These are phyloP conservation scores for Trichomalopsis sarcophagae DNA, from an alignment of 1,140 invertebrate species.

Conservation along the genomic window DNA sequence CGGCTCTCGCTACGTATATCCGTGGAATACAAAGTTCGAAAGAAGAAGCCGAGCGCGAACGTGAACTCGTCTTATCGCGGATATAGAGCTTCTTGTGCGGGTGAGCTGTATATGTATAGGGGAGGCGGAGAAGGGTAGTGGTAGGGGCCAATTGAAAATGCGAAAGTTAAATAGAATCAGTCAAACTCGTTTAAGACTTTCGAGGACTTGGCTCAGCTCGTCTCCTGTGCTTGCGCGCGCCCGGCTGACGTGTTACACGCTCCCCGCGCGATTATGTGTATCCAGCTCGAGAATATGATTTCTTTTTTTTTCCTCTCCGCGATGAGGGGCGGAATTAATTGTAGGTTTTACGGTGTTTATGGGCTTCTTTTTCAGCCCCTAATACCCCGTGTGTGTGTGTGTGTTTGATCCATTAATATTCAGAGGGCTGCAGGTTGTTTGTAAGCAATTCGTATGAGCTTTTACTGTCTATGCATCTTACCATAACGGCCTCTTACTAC, in stretches of 20 bases:
- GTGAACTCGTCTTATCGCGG: not conserved
- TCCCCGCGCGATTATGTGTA: conserved; percentile 14
- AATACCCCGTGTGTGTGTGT: too few species aligned
- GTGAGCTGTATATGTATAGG: not conserved
- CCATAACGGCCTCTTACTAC: conserved; percentile 35
- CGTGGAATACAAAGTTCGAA: not conserved
- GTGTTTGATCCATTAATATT: not conserved
- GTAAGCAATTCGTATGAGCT: too few species aligned
- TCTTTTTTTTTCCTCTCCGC: not conserved
- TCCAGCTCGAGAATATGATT: not conserved
- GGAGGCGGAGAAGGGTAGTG: not conserved
- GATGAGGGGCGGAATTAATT: not conserved
- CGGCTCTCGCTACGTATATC: too few species aligned
- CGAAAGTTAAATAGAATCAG: conserved; percentile 66
- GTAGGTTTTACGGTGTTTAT: too few species aligned
- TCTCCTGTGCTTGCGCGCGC: not conserved
- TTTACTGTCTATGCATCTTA: not conserved
- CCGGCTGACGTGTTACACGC: conserved; percentile 49
- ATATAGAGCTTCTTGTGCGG: not conserved
- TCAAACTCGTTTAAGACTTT: conserved; percentile 64
- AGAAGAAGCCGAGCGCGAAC: not conserved
- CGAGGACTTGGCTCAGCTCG: conserved; percentile 55
- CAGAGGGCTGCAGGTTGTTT: too few species aligned
- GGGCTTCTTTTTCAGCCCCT: too few species aligned
- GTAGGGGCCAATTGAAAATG: conserved; percentile 60